Conservation (phyloP, 2,888 invertebrate species). For the Plutella xylostella region DNA sequence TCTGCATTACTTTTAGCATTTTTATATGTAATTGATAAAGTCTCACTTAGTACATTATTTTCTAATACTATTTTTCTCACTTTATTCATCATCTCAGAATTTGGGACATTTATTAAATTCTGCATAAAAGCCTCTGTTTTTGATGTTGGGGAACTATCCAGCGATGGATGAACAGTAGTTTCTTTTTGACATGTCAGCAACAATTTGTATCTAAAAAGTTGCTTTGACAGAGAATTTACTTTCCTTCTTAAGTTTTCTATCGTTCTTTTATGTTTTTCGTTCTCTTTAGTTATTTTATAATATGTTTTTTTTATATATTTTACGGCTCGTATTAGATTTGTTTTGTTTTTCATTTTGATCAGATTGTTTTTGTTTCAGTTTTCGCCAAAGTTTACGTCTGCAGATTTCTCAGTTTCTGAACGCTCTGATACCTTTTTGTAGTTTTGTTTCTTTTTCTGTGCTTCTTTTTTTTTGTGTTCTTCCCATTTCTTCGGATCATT, state of each 20-base stretch:
- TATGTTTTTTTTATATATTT: constrained; percentile 6
- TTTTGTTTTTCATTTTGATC: constrained; percentile 1
- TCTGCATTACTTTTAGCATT: not conserved
- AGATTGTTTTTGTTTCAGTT: too few species aligned
- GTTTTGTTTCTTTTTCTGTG: constrained; percentile 3
- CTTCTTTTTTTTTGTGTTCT: constrained; percentile 10
- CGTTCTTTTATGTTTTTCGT: not conserved
- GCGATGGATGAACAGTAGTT: not conserved
- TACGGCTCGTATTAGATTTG: constrained; percentile 5
- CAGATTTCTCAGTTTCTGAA: not conserved
- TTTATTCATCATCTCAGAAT: not conserved
- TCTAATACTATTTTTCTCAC: constrained; percentile 4
- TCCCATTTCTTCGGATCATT: constrained; percentile 11
- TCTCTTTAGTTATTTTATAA: constrained; percentile 7
- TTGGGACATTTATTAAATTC: not conserved
- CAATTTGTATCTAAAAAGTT: constrained; percentile 12
- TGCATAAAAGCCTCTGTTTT: not conserved
- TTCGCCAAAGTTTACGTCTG: not conserved
- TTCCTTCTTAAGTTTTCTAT: constrained; percentile 10
- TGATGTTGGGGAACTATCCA: not conserved
- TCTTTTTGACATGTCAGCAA: not conserved
- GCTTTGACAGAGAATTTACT: constrained; percentile 11
- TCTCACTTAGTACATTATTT: not conserved
- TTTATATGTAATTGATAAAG: not conserved
- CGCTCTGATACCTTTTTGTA: not conserved